A percentile compares a stretch with the other conserved stretches of the same genome.
phyloP scores from a whole-genome alignment of 2,113 vertebrate species.

The Lanius ludovicianus region DNA sequence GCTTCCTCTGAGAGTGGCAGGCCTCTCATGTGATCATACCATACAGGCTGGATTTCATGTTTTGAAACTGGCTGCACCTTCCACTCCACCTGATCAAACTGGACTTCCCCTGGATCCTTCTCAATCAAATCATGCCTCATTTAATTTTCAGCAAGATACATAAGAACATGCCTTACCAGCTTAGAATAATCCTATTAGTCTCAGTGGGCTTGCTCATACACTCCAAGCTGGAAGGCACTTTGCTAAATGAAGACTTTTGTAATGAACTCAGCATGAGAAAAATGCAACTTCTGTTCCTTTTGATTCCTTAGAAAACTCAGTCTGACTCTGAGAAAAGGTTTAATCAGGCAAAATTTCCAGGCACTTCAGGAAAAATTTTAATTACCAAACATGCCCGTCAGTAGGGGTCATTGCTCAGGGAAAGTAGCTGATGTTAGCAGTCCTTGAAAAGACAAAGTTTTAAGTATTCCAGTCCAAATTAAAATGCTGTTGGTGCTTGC shows the following conservation, averaged over 20 bases:
- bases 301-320: background rate
- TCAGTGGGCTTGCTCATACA: background rate
- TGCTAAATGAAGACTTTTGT: background rate
- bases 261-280: background rate
- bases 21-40: background rate
- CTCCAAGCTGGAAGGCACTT: background rate
- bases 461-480: background rate
- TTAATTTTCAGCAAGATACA: background rate
- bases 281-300: background rate
- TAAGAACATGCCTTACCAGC: background rate
- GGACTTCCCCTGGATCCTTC: background rate
- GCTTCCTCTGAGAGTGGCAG: background rate
- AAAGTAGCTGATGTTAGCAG: background rate
- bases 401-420: background rate
- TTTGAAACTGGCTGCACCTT: background rate
- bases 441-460: background rate
- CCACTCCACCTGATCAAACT: background rate
- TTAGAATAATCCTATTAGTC: slow-evolving; percentile 2
- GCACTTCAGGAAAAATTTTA: background rate
- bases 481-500: background rate
- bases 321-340: background rate
- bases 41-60: accelerated
- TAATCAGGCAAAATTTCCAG: background rate
- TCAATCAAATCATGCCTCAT: background rate
- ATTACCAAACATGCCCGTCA: background rate